phyloP scores from a whole-genome alignment of 2,888 invertebrate genomes.

The Tipula lateralis region DNA sequence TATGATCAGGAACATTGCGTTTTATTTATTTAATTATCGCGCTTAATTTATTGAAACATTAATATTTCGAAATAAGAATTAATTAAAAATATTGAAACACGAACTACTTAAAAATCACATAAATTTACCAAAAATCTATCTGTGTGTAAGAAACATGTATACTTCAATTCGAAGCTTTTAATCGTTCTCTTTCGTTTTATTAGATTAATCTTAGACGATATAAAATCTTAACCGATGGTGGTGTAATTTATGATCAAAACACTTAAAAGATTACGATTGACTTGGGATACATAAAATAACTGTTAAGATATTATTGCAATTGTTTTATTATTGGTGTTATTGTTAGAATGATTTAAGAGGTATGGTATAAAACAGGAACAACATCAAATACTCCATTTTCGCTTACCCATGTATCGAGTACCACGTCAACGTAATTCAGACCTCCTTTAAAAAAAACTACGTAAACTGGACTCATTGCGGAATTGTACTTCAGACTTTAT shows the following conservation, averaged over 20 bases:
- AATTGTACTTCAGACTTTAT: too few relatives aligned
- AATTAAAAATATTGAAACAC: background rate
- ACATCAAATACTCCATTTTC: too few relatives aligned
- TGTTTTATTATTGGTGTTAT: background rate
- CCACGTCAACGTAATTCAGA: too few relatives aligned
- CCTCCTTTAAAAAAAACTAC: too few relatives aligned
- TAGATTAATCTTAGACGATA: background rate
- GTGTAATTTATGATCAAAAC: background rate
- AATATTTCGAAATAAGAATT: background rate
- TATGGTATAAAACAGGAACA: too few relatives aligned
- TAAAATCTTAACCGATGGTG: background rate
- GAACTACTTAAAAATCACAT: background rate
- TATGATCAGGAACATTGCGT: too few relatives aligned
- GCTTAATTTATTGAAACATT: background rate
- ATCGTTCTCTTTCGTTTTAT: background rate
- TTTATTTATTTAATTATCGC: background rate
- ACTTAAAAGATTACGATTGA: background rate
- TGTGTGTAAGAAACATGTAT: background rate
- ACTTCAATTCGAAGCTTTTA: background rate
- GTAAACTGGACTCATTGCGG: too few relatives aligned
- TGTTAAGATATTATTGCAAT: background rate
- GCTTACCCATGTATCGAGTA: too few relatives aligned
- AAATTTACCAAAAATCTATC: background rate
- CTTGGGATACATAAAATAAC: conserved; percentile 5
- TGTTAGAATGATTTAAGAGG: background rate